Conservation (phyloP, 2,113 vertebrate genomes). For the Macrotis lagotis region DNA sequence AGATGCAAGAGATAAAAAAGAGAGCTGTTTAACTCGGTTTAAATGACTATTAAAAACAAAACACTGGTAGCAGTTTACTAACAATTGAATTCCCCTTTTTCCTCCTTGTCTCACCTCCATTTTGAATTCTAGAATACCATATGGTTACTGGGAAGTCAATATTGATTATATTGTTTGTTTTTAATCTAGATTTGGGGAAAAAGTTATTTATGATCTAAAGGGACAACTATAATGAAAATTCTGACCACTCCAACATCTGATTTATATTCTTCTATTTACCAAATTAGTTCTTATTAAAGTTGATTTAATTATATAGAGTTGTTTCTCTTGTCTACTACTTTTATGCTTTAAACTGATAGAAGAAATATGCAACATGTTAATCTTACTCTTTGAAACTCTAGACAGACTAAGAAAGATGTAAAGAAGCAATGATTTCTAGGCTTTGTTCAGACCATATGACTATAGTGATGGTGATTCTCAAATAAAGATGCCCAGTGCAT, state of each 20-base stretch:
- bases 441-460: slow-evolving; percentile 63
- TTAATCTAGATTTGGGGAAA: background rate
- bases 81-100: slow-evolving; percentile 68
- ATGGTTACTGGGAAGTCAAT: background rate
- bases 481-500: slow-evolving; percentile 63
- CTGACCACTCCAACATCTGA: slow-evolving; percentile 41
- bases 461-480: slow-evolving; percentile 52
- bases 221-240: slow-evolving; percentile 58
- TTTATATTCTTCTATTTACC: slow-evolving; percentile 71
- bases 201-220: slow-evolving; percentile 22
- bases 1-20: slow-evolving; percentile 73
- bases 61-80: slow-evolving; percentile 67
- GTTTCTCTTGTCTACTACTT: slow-evolving; percentile 68
- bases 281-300: slow-evolving; percentile 65
- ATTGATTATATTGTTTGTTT: slow-evolving; percentile 60
- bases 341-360: slow-evolving; percentile 71
- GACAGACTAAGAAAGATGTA: slow-evolving; percentile 61
- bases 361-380: slow-evolving; percentile 73
- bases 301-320: slow-evolving; percentile 61
- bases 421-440: slow-evolving; percentile 58
- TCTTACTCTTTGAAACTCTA: slow-evolving; percentile 69
- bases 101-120: slow-evolving; percentile 15
- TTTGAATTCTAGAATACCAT: slow-evolving; percentile 57
- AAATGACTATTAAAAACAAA: slow-evolving; percentile 63
- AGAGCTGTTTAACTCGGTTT: slow-evolving; percentile 60